These are phyloP conservation scores for Osmerus mordax DNA, from an alignment of 2,113 vertebrate species.

Conservation along the genomic window DNA sequence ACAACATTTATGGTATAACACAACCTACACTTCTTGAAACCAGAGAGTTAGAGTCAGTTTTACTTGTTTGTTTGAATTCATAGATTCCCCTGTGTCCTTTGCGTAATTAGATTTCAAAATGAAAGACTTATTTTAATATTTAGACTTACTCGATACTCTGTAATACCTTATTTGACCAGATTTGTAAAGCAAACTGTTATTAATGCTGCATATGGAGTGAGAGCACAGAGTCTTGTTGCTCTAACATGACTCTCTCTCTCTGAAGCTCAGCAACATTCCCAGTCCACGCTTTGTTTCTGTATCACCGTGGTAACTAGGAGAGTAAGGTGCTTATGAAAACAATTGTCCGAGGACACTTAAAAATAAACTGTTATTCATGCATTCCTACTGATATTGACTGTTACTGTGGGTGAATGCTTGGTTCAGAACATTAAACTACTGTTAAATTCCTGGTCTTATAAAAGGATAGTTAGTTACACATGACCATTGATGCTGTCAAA, in stretches of 20 bases:
- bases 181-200: conserved; percentile 36
- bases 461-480: not conserved
- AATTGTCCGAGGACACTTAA: conserved; percentile 10
- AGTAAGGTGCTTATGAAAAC: conserved; percentile 18
- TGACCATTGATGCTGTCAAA: conserved; percentile 9
- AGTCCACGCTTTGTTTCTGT: conserved; percentile 39
- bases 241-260: conserved; percentile 7
- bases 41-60: conserved; percentile 18
- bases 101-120: conserved; percentile 48
- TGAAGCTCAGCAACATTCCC: conserved; percentile 24
- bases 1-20: not conserved
- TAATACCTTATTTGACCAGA: conserved; percentile 31
- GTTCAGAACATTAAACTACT: conserved; percentile 13
- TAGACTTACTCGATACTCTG: conserved; percentile 38
- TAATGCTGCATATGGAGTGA: conserved; percentile 22
- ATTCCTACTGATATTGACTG: conserved; percentile 13
- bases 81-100: conserved; percentile 34
- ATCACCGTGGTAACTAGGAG: conserved; percentile 22
- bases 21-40: not conserved
- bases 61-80: conserved; percentile 57
- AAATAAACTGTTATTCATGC: conserved; percentile 26
- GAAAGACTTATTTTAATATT: conserved; percentile 37
- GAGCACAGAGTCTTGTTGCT: conserved; percentile 23
- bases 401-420: conserved; percentile 29
- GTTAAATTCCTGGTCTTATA: too few relatives aligned